phyloP scores from a whole-genome alignment of 2,888 invertebrate genomes.

The Phalera bucephala region DNA sequence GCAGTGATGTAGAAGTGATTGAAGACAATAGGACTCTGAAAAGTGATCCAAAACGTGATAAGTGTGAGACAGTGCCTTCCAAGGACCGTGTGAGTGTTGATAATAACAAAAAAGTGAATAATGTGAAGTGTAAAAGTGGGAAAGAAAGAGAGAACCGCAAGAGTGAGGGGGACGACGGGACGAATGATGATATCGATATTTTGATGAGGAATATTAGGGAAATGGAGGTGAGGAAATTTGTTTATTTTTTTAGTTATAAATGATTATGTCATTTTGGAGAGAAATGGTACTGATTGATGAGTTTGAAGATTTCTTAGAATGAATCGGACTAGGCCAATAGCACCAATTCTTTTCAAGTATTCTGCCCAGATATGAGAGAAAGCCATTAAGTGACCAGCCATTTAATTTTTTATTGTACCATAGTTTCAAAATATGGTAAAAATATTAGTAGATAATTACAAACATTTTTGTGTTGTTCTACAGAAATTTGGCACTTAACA shows the following conservation, averaged over 20 bases:
- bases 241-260: too few species aligned
- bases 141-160: constrained; percentile 37
- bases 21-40: constrained; percentile 56
- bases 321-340: too few species aligned
- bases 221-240: constrained; percentile 63
- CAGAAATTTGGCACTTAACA: too few species aligned
- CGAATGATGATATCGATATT: constrained; percentile 59
- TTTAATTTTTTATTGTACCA: too few species aligned
- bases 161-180: constrained; percentile 49
- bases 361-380: too few species aligned
- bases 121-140: constrained; percentile 29
- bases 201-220: constrained; percentile 68
- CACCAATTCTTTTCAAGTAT: too few species aligned
- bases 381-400: too few species aligned
- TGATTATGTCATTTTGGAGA: not conserved
- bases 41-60: constrained; percentile 57
- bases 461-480: too few species aligned
- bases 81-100: constrained; percentile 52
- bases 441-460: too few species aligned
- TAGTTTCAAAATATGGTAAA: too few species aligned
- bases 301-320: too few species aligned
- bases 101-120: constrained; percentile 42
- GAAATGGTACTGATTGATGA: not conserved
- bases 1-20: constrained; percentile 76
- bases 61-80: constrained; percentile 62